These are phyloP conservation scores for Campoplex capitator DNA, from an alignment of 2,888 invertebrate genomes.

Conservation along the genomic window DNA sequence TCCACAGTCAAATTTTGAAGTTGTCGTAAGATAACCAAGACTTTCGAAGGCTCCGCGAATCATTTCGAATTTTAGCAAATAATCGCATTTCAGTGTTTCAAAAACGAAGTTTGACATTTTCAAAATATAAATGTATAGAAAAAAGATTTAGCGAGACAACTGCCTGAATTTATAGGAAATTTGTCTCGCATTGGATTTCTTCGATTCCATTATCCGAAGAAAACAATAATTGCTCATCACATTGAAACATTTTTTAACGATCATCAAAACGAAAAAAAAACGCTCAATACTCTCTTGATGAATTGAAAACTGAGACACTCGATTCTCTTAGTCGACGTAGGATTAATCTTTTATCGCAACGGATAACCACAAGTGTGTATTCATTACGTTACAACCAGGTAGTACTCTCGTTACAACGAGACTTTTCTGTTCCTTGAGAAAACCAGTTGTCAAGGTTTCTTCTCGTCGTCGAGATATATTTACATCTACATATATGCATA, in stretches of 20 bases:
- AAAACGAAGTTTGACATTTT: no score
- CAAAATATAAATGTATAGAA: no score
- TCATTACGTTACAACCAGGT: constrained; percentile 50
- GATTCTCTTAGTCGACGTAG: neutral
- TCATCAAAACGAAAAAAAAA: neutral
- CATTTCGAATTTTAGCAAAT: no score
- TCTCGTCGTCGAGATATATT: neutral
- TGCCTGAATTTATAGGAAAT: neutral
- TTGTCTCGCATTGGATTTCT: neutral
- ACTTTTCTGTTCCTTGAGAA: constrained; percentile 21
- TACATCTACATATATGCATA: neutral
- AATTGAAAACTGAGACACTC: neutral
- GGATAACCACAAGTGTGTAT: constrained; percentile 30
- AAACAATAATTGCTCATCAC: neutral
- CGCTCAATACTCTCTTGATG: neutral
- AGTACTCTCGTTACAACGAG: constrained; percentile 43
- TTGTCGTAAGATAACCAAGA: no score
- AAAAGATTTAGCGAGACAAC: no score
- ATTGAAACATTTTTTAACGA: neutral
- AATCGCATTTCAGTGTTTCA: no score
- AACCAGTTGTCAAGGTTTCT: constrained; percentile 43
- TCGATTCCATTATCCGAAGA: neutral
- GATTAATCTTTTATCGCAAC: constrained; percentile 18
- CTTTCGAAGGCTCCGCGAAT: no score
- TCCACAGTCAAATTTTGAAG: neutral